Percentiles rank a stretch among this genome's conserved stretches.
Conservation (phyloP, 2,888 invertebrate genomes). For the Urechis unicinctus region DNA sequence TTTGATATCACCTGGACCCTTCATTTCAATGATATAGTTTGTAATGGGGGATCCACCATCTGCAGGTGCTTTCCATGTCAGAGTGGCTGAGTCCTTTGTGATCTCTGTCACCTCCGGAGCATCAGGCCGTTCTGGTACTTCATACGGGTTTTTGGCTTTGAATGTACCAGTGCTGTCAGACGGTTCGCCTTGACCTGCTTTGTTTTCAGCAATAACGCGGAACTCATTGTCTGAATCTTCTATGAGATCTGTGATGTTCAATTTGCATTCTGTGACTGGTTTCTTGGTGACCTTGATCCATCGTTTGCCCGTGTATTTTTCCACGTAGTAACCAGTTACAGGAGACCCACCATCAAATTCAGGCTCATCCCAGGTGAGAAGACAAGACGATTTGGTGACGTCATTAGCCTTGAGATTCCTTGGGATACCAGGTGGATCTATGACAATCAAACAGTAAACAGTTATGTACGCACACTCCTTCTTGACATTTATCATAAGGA, state of each 20-base stretch:
- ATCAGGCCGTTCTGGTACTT: slow-evolving; percentile 37
- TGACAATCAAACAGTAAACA: neutral
- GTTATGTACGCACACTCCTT: neutral
- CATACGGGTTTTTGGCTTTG: slow-evolving; percentile 39
- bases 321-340: slow-evolving; percentile 39
- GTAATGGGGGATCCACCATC: slow-evolving; percentile 46
- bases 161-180: slow-evolving; percentile 28
- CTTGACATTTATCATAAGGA: neutral
- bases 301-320: slow-evolving; percentile 59
- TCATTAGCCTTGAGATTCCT: slow-evolving; percentile 26
- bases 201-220: slow-evolving; percentile 45
- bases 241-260: slow-evolving; percentile 35
- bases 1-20: slow-evolving; percentile 26
- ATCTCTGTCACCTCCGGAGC: slow-evolving; percentile 40
- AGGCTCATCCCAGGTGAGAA: slow-evolving; percentile 43
- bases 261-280: slow-evolving; percentile 56
- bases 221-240: slow-evolving; percentile 44
- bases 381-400: slow-evolving; percentile 38
- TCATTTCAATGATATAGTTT: slow-evolving; percentile 44
- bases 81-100: slow-evolving; percentile 37
- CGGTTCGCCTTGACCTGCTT: slow-evolving; percentile 42
- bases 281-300: slow-evolving; percentile 91
- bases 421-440: slow-evolving; percentile 52
- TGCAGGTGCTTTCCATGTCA: slow-evolving; percentile 43
- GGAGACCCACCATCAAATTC: slow-evolving; percentile 46